These are phyloP conservation scores for Chelonus formosanus DNA, from an alignment of 2,888 invertebrate species.

Conservation along the genomic window DNA sequence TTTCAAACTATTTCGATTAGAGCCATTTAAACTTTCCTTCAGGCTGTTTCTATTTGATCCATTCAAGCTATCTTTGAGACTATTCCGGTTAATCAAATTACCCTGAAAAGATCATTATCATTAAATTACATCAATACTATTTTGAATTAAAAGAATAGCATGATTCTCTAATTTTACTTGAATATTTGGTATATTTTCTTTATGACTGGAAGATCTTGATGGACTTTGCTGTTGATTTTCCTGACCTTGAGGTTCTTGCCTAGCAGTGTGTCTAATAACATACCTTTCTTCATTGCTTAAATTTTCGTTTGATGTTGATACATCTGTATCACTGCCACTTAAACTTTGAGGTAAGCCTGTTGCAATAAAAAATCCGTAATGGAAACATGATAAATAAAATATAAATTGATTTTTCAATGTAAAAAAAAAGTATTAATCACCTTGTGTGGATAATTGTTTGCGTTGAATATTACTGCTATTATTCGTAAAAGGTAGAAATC, in stretches of 20 bases:
- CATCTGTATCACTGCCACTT: conserved; percentile 89
- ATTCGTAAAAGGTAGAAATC: conserved; percentile 70
- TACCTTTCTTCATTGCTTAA: conserved; percentile 85
- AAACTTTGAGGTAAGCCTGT: conserved; percentile 76
- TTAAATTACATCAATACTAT: too few relatives aligned
- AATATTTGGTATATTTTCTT: conserved; percentile 63
- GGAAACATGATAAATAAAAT: not conserved
- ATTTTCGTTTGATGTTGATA: conserved; percentile 90
- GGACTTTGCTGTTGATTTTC: conserved; percentile 76
- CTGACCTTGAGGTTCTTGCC: conserved; percentile 93
- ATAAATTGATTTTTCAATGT: conserved; percentile 13
- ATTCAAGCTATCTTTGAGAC: conserved; percentile 60
- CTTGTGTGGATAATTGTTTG: conserved; percentile 68
- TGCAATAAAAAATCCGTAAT: conserved; percentile 55
- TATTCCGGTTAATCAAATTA: conserved; percentile 60
- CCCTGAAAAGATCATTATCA: conserved; percentile 45
- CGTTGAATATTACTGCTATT: conserved; percentile 68
- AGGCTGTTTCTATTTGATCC: conserved; percentile 62
- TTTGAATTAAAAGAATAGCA: too few relatives aligned
- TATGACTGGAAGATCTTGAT: conserved; percentile 68
- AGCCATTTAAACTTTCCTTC: conserved; percentile 61
- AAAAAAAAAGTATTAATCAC: conserved; percentile 42
- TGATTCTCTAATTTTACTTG: conserved; percentile 47
- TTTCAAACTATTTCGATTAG: conserved; percentile 62
- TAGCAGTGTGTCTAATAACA: conserved; percentile 80